A percentile compares a stretch with the other conserved stretches of the same genome.
Conservation (phyloP, 2,113 vertebrate genomes). For the Lycocorax pyrrhopterus region DNA sequence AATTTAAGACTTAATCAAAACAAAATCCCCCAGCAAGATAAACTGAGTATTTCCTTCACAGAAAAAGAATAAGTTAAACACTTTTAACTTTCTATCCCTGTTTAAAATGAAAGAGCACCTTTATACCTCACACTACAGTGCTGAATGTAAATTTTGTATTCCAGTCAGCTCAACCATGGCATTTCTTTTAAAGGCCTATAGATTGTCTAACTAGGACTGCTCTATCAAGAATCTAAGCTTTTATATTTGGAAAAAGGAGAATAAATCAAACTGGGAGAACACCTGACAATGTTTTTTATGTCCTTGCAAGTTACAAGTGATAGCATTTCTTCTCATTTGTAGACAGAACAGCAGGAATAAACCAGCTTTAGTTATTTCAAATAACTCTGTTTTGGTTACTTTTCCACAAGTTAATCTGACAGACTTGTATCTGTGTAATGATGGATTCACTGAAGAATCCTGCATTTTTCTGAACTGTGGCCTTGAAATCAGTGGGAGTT, state of each 20-base stretch:
- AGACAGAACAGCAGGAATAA: neutral
- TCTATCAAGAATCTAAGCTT: neutral
- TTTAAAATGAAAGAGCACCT: neutral
- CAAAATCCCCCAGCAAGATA: neutral
- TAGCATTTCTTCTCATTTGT: neutral
- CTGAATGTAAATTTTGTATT: neutral
- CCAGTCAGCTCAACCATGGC: fast-evolving
- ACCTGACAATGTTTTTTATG: neutral
- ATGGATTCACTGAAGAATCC: neutral
- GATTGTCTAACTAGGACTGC: neutral
- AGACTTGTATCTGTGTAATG: neutral
- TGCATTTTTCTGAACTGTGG: neutral
- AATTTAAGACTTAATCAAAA: neutral
- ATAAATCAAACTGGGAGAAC: constrained; percentile 11
- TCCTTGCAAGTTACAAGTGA: neutral
- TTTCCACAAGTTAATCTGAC: neutral
- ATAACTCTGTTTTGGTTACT: neutral
- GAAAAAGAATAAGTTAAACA: neutral
- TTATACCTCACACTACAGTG: neutral
- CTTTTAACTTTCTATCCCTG: neutral
- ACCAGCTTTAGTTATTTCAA: neutral
- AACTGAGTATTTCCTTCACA: neutral
- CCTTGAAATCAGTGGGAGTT: neutral
- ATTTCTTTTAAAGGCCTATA: neutral
- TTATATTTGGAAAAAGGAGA: neutral